Percentiles rank a stretch among this genome's conserved stretches.
Conservation (phyloP, 2,113 vertebrate species). For the Pleuronectes platessa region DNA sequence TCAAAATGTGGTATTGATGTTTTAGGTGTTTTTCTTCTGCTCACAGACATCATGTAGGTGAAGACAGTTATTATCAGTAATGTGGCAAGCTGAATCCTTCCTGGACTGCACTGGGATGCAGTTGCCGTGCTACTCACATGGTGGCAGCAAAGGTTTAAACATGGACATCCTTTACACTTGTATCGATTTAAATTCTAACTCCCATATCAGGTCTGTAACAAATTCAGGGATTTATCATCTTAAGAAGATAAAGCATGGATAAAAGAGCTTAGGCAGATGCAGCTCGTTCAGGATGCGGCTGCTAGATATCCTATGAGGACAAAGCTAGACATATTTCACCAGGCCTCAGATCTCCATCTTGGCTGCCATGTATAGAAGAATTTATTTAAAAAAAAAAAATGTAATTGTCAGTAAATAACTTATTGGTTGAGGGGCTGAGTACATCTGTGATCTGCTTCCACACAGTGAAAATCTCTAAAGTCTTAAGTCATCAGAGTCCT, state of each 20-base stretch:
- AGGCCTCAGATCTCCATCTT: no score
- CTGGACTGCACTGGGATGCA: conserved; percentile 25
- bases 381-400: no score
- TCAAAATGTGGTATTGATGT: neutral
- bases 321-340: no score
- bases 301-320: no score
- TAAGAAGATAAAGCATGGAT: neutral
- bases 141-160: conserved; percentile 71
- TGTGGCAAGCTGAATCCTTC: neutral
- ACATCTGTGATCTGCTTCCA: no score
- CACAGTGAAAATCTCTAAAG: no score
- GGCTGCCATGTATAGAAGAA: no score
- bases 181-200: neutral
- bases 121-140: conserved; percentile 48
- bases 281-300: neutral
- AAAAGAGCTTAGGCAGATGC: neutral
- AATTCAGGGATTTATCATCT: neutral
- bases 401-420: no score
- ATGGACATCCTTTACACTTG: neutral
- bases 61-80: neutral
- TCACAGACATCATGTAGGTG: neutral
- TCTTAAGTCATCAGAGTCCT: no score
- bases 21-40: neutral
- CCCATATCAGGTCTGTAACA: neutral
- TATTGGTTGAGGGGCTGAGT: no score